Evolutionary conservation across 2,888 invertebrate genomes (phyloP).

Genomic region (Eristalis pertinax): DNA sequence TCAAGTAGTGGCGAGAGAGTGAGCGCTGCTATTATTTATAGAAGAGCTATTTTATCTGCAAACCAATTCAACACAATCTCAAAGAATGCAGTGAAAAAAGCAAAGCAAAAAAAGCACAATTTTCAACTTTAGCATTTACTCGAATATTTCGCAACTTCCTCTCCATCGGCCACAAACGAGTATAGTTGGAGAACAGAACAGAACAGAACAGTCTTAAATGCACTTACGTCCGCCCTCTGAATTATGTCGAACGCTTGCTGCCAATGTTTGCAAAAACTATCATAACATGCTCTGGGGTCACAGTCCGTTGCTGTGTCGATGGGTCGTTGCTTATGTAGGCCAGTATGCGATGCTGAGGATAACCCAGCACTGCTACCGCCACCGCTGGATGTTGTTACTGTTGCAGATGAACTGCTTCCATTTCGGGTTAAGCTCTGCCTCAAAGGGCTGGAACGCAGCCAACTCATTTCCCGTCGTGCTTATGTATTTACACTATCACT

Average conservation of each 20-base stretch:
- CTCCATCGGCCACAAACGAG: slow-evolving; percentile 16
- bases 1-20: not conserved
- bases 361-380: slow-evolving; percentile 57
- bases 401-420: slow-evolving; percentile 82
- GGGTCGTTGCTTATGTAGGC: slow-evolving; percentile 81
- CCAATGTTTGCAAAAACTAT: slow-evolving; percentile 97
- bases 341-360: slow-evolving; percentile 51
- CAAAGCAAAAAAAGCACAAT: not conserved
- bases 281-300: slow-evolving; percentile 94
- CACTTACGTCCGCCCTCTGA: slow-evolving; percentile 84
- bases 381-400: slow-evolving; percentile 80
- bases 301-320: slow-evolving; percentile 87
- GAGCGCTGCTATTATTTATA: not conserved
- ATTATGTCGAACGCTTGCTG: slow-evolving; percentile 94
- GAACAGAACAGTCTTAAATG: slow-evolving; percentile 20
- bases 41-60: not conserved
- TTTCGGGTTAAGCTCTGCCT: slow-evolving; percentile 82
- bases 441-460: slow-evolving; percentile 85
- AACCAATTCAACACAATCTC: slow-evolving; percentile 14
- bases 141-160: slow-evolving; percentile 49
- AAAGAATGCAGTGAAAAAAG: slow-evolving; percentile 1
- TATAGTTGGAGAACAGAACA: slow-evolving; percentile 36
- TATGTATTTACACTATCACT: slow-evolving; percentile 27
- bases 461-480: slow-evolving; percentile 84
- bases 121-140: not conserved